Evolutionary conservation across 2,888 invertebrate genomes (phyloP), one percentile per base, ranked within the genome.

Genomic region (Bugulina stolonifera): DNA sequence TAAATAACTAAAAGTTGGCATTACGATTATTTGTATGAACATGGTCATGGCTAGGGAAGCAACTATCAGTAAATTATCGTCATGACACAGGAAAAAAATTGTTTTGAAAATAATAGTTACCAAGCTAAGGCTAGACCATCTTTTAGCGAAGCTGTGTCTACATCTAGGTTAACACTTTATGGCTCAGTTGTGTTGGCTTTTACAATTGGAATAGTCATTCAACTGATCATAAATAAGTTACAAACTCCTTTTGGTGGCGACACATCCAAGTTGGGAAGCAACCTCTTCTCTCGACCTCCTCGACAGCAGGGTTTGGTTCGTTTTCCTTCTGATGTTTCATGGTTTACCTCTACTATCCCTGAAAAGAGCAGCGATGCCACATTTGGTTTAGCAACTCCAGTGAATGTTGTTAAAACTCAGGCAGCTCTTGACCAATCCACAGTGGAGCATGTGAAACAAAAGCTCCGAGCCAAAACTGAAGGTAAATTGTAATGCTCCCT

Each of bases 271-370:
- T 34, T 64, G 27, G 57, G 57, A n/a, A 64, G 27, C 64, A 22
- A 64, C 32, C 34, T 64, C 3, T 64, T 64, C 32, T 27, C 64
- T 64, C 25, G 27, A 64, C 64, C 64, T 14, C 27, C 64, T 34
- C 29, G 64, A 14, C 64, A 64, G 32, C 64, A 64, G 34, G 27
- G 27, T 64, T 32, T 64, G 32, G 64, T 64, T 22, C 2, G 64
- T 29, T 64, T 64, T 64, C 64, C 64, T 29, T 64, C 64, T 10
- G 64, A 64, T 64, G 64, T 64, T 3, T 64, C 64, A 25, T 64
- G 64, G 64, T 64, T 64, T 34, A 64, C 64, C 5, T 64, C 64
- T 25, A 25, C 27, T 14, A n/a, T 22, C 32, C 29, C 3, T 14
- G 32, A 34, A 2, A 64, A 22, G 3, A 27, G 5, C 5, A 27